A percentile compares a stretch with the other conserved stretches of the same genome.
phyloP scores from a whole-genome alignment of 2,113 vertebrate species.

The Labeo rohita region DNA sequence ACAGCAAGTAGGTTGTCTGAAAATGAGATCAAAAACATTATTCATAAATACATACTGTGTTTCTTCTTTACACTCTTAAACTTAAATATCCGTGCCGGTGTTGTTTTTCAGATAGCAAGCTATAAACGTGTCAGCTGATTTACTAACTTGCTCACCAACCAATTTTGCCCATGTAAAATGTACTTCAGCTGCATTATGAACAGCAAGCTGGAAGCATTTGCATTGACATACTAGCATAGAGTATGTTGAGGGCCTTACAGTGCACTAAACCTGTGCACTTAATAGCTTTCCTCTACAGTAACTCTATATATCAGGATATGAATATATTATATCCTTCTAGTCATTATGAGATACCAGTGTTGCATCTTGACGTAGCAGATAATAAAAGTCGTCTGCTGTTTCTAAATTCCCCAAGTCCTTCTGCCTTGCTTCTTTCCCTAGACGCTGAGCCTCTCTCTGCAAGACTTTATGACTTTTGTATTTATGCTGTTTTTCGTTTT shows the following conservation, averaged over 20 bases:
- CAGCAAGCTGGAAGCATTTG: not conserved
- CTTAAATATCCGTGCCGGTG: not conserved
- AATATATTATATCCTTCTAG: not conserved
- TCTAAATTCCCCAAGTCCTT: slow-evolving; percentile 26
- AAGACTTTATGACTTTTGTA: slow-evolving; percentile 13
- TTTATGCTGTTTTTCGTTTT: slow-evolving; percentile 24
- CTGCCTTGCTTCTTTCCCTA: slow-evolving; percentile 6
- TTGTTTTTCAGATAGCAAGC: not conserved
- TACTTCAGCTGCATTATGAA: not conserved
- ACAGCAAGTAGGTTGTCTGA: too few species aligned
- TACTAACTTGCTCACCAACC: not conserved
- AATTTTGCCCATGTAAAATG: not conserved
- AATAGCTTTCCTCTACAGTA: not conserved
- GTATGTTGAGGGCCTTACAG: not conserved
- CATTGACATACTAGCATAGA: not conserved
- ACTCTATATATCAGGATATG: slow-evolving; percentile 10
- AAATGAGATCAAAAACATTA: too few species aligned
- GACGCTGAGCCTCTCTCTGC: not conserved
- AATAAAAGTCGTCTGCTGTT: slow-evolving; percentile 25
- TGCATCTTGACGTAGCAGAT: slow-evolving; percentile 9
- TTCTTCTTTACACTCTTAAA: not conserved
- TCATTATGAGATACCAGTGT: not conserved
- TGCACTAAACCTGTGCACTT: not conserved
- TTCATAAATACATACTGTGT: not conserved
- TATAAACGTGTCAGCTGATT: not conserved